Base-by-base conservation (phyloP, 2,797 vertebrate genomes). In the Craterocephalus amniculus region DNA sequence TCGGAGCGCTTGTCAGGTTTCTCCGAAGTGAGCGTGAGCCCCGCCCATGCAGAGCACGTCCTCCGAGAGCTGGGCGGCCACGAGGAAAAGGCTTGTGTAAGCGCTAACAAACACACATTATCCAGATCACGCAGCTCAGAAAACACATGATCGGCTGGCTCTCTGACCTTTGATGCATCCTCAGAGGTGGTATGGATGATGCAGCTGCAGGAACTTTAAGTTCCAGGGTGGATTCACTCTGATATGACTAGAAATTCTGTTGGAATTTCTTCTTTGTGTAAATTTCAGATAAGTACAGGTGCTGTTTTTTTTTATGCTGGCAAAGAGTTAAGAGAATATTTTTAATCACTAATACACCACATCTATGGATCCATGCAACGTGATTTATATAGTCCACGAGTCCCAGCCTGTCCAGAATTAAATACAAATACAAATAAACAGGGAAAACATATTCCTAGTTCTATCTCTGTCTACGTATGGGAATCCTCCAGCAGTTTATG, bases 1-100 rank as follows among this genome's bases (percentile, higher is more conserved):
- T 91, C 85, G 0, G 96, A 97, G 78, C 94, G 95, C 65, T 70
- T 97, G 48, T 88, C 85, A 0, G 72, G 89, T 67, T 96, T 98
- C 90, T 95, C 94, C 0, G 96, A 97, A 62, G 90, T 98, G 45
- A 97, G 96, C 81, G 93, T 98, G 76, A 98, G 95, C 88, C 95
- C 93, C 31, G 95, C 95, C 1, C 97, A 99, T 0, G 96, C 92
- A 0, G 95, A 96, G 55, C 97, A 98, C 61, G 94, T 99, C 86
- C 94, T 97, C 35, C 94, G 93, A 85, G 96, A 97, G 77, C 95
- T 99, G 67, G 60, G 81, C 70, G 76, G 40, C 80, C 95, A 96
- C 0, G 96, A 99, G 90, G 96, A 97, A 75, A 96, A 93, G 71
- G 95, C 95, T 52, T 75, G 78, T 12, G 97, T 99, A 94, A 96